Base-by-base conservation (phyloP, 2,888 invertebrate genomes). In the Temnothorax rugatulus region DNA sequence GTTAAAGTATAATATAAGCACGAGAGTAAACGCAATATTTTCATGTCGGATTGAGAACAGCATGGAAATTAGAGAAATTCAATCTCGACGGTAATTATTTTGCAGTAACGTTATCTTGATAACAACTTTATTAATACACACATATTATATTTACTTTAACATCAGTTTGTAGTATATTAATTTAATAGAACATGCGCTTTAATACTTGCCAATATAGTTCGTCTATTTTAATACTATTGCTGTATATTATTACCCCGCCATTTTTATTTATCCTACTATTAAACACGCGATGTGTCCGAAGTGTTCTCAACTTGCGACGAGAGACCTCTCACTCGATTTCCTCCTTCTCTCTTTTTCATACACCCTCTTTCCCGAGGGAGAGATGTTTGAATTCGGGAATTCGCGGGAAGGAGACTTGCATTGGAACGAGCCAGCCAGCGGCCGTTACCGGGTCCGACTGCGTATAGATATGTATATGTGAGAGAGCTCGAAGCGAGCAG, bases 351-450 rank as follows among this genome's bases (percentile, higher is more conserved):
- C 18, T 13, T 38, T 25, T 64, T n/a, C 63, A 25, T 13, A 7
- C 64, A 7, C 76, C 5, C 75, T 11, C 34, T 50, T 29, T 25
- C 81, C 25, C 74, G 41, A 4, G 87, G 76, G 84, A 82, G 73
- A 73, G 66, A 83, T 82, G 86, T 71, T 91, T 85, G 84, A 91
- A 90, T 89, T 89, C 79, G 88, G 81, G 66, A 61, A 82, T 89
- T 86, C 90, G 83, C 82, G 84, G 76, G 84, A 87, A 88, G 86
- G 88, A 90, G 90, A 90, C 86, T 91, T 88, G 88, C 90, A 84
- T 90, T 85, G 91, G 83, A 85, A 82, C 83, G 75, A 86, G 83
- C 71, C 85, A 85, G 86, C 82, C 86, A 84, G 77, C 82, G 84
- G 68, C 86, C 83, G 87, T 86, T 85, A 85, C 84, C 76, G 68